Evolutionary conservation across 2,888 invertebrate species (phyloP).

Genomic region (Callosobruchus maculatus): DNA sequence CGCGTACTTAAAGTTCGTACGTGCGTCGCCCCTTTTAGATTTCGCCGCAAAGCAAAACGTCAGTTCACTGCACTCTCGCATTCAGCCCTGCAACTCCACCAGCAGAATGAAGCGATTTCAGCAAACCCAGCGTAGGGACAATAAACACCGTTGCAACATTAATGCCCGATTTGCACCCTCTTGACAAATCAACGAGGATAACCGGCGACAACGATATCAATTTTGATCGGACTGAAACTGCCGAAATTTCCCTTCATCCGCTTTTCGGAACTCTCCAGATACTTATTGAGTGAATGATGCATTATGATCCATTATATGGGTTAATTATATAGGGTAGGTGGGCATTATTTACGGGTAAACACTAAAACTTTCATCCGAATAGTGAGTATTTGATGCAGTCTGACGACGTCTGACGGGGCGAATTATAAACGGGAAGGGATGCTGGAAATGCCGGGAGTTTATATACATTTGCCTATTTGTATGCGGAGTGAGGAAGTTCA

Average conservation of each 20-base stretch:
- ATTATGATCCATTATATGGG: constrained; percentile 5
- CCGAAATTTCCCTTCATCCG: not conserved
- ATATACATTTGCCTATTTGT: not conserved
- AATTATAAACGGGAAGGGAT: too few species aligned
- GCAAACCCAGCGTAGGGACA: not conserved
- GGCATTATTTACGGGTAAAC: constrained; percentile 8
- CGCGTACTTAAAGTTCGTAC: too few species aligned
- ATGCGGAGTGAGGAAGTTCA: not conserved
- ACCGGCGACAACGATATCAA: not conserved
- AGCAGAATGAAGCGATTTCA: not conserved
- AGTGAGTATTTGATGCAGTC: constrained; percentile 3
- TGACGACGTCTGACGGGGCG: too few species aligned
- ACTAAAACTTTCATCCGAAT: constrained; percentile 9
- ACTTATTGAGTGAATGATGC: not conserved
- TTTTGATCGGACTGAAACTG: not conserved
- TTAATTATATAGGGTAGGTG: constrained; percentile 10
- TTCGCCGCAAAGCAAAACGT: too few species aligned
- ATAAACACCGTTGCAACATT: not conserved
- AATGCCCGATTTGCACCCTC: not conserved
- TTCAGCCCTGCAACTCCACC: too few species aligned
- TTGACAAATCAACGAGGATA: not conserved
- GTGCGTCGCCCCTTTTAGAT: too few species aligned
- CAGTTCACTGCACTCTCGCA: too few species aligned
- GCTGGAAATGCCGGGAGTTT: not conserved
- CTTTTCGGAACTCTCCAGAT: not conserved